Percentiles rank a stretch among this genome's conserved stretches.
Conservation (phyloP, 2,113 vertebrate genomes). For the Percina caprodes region DNA sequence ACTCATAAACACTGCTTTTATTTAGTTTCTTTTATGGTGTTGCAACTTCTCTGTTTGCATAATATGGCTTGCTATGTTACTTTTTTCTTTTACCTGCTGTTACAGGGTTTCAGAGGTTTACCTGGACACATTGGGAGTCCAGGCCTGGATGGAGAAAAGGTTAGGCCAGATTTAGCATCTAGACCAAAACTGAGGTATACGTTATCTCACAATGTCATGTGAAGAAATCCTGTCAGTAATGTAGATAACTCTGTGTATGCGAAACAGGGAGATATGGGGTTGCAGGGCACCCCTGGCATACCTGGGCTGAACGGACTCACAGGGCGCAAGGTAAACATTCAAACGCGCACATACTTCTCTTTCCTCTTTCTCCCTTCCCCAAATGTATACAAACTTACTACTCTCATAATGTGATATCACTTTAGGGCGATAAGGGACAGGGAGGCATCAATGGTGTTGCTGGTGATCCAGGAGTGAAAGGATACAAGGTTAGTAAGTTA, state of each 20-base stretch:
- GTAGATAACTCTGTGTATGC: background rate
- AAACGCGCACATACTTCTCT: background rate
- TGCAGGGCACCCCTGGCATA: conserved; percentile 82
- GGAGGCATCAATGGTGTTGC: conserved; percentile 79
- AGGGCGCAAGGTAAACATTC: conserved; percentile 84
- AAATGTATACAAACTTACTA: background rate
- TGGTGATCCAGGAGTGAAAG: conserved; percentile 86
- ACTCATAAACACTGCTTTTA: accelerated
- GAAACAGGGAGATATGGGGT: conserved; percentile 86
- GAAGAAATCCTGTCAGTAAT: background rate
- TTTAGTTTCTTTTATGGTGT: background rate
- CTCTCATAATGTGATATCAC: background rate
- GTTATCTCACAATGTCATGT: background rate
- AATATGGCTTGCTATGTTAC: background rate
- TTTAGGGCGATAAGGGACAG: conserved; percentile 86
- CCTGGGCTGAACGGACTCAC: conserved; percentile 81
- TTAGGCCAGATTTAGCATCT: conserved; percentile 49
- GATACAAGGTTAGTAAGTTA: conserved; percentile 84
- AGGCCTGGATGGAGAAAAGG: conserved; percentile 85
- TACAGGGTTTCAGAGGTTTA: conserved; percentile 86
- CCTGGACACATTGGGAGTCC: conserved; percentile 82
- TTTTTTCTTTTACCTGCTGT: conserved; percentile 3
- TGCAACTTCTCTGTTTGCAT: background rate
- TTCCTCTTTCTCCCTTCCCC: background rate
- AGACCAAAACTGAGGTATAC: background rate